Conservation (phyloP, 2,113 vertebrate genomes). For the Bungarus multicinctus region DNA sequence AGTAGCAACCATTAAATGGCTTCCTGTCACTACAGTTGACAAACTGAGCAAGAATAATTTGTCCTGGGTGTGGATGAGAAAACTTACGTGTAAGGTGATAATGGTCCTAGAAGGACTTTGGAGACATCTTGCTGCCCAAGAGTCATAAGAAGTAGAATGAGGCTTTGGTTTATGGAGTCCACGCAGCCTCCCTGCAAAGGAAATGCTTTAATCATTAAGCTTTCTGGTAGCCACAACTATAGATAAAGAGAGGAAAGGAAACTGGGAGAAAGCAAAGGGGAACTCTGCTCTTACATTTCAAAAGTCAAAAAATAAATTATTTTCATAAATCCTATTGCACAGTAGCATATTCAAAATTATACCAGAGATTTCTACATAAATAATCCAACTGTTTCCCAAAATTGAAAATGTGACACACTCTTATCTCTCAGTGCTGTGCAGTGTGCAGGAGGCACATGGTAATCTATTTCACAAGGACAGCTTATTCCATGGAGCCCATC, state of each 20-base stretch:
- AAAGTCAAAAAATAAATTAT: constrained; percentile 37
- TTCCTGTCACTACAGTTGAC: constrained; percentile 9
- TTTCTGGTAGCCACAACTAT: constrained; percentile 50
- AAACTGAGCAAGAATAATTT: constrained; percentile 28
- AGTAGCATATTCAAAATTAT: neutral
- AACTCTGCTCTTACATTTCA: neutral
- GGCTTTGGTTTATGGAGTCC: constrained; percentile 94
- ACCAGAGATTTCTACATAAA: neutral
- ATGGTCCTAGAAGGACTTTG: constrained; percentile 90
- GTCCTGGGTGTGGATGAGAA: constrained; percentile 11
- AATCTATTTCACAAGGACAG: neutral
- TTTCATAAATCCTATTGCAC: constrained; percentile 31
- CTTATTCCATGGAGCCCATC: neutral
- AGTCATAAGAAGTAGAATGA: constrained; percentile 91
- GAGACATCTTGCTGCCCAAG: constrained; percentile 97
- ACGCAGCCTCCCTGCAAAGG: constrained; percentile 90
- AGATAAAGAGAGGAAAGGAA: constrained; percentile 1
- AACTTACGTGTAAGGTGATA: constrained; percentile 96
- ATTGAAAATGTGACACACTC: neutral
- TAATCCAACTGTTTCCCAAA: neutral
- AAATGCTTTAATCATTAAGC: constrained; percentile 67
- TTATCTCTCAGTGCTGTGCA: neutral
- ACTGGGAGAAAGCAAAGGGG: constrained; percentile 17
- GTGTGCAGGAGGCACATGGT: neutral
- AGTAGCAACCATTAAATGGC: neutral